phyloP scores from a whole-genome alignment of 2,888 invertebrate species.

The Halictus quadricinctus region DNA sequence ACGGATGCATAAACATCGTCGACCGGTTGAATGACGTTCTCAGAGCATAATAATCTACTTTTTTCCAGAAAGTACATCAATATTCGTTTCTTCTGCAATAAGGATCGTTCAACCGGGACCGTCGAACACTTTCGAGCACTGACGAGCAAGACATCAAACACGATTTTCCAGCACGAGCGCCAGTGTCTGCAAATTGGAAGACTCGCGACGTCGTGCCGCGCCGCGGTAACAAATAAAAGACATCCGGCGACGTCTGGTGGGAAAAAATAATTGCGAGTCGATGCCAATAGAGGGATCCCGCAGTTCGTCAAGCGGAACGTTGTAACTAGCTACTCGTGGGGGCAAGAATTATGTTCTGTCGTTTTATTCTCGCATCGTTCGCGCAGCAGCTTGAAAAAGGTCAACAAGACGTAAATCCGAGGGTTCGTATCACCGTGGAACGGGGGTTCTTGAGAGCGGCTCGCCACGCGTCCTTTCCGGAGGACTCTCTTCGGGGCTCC shows the following conservation, averaged over 20 bases:
- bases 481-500: conserved; percentile 56
- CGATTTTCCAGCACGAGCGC: background rate
- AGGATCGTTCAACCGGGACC: background rate
- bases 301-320: conserved; percentile 17
- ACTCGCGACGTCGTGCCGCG: background rate
- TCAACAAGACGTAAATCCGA: conserved; percentile 75
- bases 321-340: conserved; percentile 49
- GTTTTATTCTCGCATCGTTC: conserved; percentile 35
- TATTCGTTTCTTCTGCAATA: background rate
- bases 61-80: background rate
- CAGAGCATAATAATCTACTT: background rate
- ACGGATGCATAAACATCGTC: background rate
- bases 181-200: background rate
- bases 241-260: background rate
- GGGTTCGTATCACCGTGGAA: conserved; percentile 45
- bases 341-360: conserved; percentile 35
- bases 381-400: conserved; percentile 64
- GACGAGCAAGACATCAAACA: background rate
- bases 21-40: background rate
- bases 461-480: conserved; percentile 46
- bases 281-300: conserved; percentile 15
- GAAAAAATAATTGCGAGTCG: background rate
- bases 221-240: background rate
- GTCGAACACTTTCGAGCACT: background rate
- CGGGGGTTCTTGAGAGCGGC: conserved; percentile 48